phyloP scores from a whole-genome alignment of 2,888 invertebrate species.

The Pristionchus exspectatus region DNA sequence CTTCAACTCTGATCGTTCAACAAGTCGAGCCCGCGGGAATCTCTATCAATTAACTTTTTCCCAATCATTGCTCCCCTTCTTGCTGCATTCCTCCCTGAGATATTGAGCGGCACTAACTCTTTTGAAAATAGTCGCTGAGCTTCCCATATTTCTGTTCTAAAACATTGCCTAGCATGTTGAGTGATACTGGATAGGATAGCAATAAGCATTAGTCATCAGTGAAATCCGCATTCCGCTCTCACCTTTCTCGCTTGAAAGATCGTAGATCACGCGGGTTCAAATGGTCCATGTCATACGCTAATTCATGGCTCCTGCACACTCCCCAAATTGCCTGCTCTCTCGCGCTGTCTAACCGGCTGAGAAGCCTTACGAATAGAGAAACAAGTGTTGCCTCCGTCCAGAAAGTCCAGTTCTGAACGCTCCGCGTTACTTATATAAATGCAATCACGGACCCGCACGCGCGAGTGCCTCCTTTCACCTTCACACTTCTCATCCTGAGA shows the following conservation, averaged over 20 bases:
- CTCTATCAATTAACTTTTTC: not conserved
- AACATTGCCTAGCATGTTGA: no score
- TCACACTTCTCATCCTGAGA: not conserved
- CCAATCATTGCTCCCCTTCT: not conserved
- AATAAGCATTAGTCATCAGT: not conserved
- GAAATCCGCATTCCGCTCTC: conserved; percentile 28
- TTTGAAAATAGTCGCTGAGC: no score
- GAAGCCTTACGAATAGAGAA: not conserved
- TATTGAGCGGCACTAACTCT: no score
- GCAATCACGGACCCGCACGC: conserved; percentile 27
- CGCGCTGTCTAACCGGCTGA: not conserved
- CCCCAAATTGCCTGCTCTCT: not conserved
- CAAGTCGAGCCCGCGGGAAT: not conserved
- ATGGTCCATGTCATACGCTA: conserved; percentile 47
- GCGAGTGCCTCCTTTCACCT: not conserved
- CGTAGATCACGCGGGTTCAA: conserved; percentile 50
- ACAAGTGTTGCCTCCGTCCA: not conserved
- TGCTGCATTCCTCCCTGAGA: not conserved
- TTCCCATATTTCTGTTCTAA: no score
- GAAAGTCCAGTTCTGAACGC: conserved; percentile 46
- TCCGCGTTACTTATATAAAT: conserved; percentile 44
- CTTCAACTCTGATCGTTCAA: conserved; percentile 46
- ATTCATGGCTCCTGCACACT: not conserved
- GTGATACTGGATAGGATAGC: no score
- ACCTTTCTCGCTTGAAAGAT: conserved; percentile 2